Base-by-base conservation (phyloP, 2,888 invertebrate species). In the Drosophila rubida region DNA sequence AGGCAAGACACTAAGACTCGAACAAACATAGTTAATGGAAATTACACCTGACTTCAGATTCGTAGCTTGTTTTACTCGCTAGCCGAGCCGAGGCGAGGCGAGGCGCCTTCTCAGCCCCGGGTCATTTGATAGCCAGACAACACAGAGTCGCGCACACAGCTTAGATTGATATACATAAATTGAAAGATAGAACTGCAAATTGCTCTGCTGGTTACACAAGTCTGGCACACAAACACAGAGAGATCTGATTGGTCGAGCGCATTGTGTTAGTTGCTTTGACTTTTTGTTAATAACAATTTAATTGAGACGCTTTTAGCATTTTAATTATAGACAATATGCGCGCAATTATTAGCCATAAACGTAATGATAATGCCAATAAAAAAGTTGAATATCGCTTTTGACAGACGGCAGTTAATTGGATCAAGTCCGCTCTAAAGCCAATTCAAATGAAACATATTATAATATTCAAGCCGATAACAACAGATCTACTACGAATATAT, bases 271-370 rank as follows among this genome's bases (percentile, higher is more conserved):
- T 66, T 48, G 66, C 75, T 80, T 73, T 78, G 75, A 53, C 72
- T 84, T 84, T 84, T 87, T 62, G 81, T 80, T 81, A 87, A 85
- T 80, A 78, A 82, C 78, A 69, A 82, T 80, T 87, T 84, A 84
- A 84, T 84, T 84, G 83, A 84, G 88, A 84, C 82, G 80, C 75
- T 87, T 84, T 85, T 70, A 85, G 65, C 62, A 82, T 85, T 85
- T 84, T 87, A 87, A 84, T 84, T 85, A 87, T 64, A 87, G 73
- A 78, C 80, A 80, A 82, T 84, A 86, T 77, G 75, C 57, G 88
- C 70, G 88, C 86, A 87, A 87, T 84, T 87, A 87, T 85, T 85
- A 64, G 80, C 75, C 88, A 82, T 84, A 83, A 84, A 87, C 67
- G 54, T 87, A 87, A 82, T 87, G 87, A 87, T 80, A 87, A 84